These are phyloP conservation scores for Heterochromis multidens DNA, from an alignment of 2,113 vertebrate species.

Conservation along the genomic window DNA sequence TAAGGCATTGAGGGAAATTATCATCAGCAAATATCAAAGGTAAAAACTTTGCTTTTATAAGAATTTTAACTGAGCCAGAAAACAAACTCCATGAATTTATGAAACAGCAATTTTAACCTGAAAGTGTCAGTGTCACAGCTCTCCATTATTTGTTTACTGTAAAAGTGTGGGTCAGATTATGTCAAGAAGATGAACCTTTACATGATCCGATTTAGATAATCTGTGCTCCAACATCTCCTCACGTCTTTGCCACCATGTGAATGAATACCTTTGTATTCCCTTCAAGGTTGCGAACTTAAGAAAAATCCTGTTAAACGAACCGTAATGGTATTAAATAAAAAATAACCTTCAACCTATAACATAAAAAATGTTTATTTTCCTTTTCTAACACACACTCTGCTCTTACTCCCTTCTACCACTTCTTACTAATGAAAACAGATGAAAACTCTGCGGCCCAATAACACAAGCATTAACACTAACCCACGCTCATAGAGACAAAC, in stretches of 20 bases:
- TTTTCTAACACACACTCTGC: neutral
- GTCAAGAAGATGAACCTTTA: slow-evolving; percentile 1
- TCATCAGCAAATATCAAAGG: slow-evolving; percentile 38
- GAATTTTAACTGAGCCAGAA: slow-evolving; percentile 12
- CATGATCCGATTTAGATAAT: neutral
- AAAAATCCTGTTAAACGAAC: neutral
- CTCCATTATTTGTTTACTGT: neutral
- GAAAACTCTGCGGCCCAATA: slow-evolving; percentile 64
- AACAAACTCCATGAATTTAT: neutral
- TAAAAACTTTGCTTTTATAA: slow-evolving; percentile 13
- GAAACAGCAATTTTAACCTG: neutral
- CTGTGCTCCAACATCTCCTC: neutral
- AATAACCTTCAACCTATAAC: neutral
- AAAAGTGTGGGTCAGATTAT: neutral
- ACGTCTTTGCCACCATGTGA: neutral
- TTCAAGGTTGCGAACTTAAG: neutral
- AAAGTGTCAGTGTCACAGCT: neutral
- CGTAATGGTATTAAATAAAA: neutral
- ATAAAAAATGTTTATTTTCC: neutral
- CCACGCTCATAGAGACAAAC: slow-evolving; percentile 58
- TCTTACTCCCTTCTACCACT: neutral
- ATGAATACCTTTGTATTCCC: neutral
- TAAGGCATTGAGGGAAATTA: slow-evolving; percentile 46
- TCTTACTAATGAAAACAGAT: slow-evolving; percentile 58
- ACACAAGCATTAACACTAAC: slow-evolving; percentile 57